Base-by-base conservation (phyloP, 2,888 invertebrate genomes). In the Druceiella hillmani region DNA sequence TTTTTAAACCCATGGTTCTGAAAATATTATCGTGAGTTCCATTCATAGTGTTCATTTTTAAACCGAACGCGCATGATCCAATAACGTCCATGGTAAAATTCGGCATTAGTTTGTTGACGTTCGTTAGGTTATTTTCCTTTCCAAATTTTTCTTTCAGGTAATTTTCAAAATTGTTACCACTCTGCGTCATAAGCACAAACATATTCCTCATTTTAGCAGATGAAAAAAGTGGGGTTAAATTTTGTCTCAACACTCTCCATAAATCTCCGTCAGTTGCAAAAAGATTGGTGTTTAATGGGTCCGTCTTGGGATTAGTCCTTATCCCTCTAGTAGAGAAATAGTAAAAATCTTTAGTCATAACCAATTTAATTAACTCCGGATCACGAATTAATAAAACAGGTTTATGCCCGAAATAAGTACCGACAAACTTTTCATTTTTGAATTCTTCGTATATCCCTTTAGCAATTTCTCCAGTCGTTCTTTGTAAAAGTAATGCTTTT, bases 401-500 rank as follows among this genome's bases (percentile, higher is more conserved):
- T 13, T 22, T 11, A 14, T 9, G 4, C 9, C 16, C 16, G 6
- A 13, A 7, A 10, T 14, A 30, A 7, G 14, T 10, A 13, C 31
- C 31, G 7, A 30, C 13, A 4, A 30, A 14, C 10, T n/a, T n/a
- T 10, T 27, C 27, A 10, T 27, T 10, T 10, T n/a, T 5, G 11
- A 27, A 27, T 27, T 27, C 11, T 27, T 27, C 27, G 10, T 12
- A 27, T 5, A 27, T 7, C 5, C 10, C 7, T 27, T 10, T n/a
- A 10, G 5, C 27, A 5, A 10, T 10, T 27, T 27, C 27, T 7
- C 7, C 6, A 10, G 6, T 27, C 7, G 6, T 10, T 10, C 11
- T 27, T 5, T 5, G 5, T 27, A 27, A 27, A 5, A 27, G 6
- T 5, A 27, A 10, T 6, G 9, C 27, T 3, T 53, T 50, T 0